A percentile compares a stretch with the other conserved stretches of the same genome.
phyloP scores from a whole-genome alignment of 1,140 invertebrate species.

The Cataglyphis hispanica region DNA sequence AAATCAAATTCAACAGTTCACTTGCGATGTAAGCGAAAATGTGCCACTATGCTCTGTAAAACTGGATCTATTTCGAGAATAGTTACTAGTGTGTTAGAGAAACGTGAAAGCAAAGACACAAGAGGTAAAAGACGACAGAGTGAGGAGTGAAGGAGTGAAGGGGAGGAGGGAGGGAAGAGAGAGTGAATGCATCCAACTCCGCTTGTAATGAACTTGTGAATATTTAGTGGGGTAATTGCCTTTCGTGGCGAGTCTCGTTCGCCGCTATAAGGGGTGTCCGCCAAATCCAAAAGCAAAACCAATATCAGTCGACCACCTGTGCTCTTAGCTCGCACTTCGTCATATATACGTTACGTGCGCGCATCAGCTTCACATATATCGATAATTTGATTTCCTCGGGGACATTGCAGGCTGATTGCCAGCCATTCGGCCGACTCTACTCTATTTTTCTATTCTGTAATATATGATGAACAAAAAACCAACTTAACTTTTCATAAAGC shows the following conservation, averaged over 20 bases:
- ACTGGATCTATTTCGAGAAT: conserved; percentile 34
- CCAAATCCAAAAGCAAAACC: conserved; percentile 76
- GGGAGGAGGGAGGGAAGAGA: conserved; percentile 68
- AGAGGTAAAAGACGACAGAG: conserved; percentile 31
- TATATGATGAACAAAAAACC: conserved; percentile 39
- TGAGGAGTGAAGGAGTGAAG: conserved; percentile 51
- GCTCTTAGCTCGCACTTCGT: conserved; percentile 69
- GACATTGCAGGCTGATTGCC: conserved; percentile 53
- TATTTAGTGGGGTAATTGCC: conserved; percentile 86
- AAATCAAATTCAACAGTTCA: conserved; percentile 23
- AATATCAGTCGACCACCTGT: conserved; percentile 77
- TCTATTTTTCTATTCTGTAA: conserved; percentile 9
- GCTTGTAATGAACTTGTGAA: conserved; percentile 86
- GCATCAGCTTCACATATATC: conserved; percentile 45
- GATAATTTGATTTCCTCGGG: conserved; percentile 76
- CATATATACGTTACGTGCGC: conserved; percentile 59
- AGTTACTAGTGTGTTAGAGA: conserved; percentile 27
- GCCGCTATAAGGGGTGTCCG: conserved; percentile 66
- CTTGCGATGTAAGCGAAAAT: background rate
- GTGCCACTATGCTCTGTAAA: background rate
- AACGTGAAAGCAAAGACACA: conserved; percentile 53
- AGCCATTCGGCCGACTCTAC: conserved; percentile 40
- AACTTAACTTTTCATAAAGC: background rate
- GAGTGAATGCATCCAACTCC: conserved; percentile 77
- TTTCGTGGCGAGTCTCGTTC: conserved; percentile 76